These are phyloP conservation scores for Myotis yumanensis DNA, from an alignment of 2,113 vertebrate species.

Conservation along the genomic window DNA sequence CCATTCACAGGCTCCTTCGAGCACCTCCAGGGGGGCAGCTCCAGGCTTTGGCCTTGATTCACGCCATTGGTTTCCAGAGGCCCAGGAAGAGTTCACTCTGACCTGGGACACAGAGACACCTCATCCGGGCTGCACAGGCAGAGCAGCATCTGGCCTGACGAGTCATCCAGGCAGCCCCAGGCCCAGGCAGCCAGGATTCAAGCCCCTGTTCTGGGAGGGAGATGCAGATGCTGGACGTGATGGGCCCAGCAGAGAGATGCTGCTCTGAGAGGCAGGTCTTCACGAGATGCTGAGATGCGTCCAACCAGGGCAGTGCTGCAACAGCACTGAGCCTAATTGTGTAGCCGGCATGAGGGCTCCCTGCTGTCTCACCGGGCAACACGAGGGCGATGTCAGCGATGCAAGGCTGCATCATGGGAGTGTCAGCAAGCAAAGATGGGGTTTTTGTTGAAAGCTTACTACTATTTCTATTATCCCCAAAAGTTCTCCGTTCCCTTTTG, in stretches of 20 bases:
- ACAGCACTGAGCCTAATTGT: not conserved
- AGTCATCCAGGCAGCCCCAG: not conserved
- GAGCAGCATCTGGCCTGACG: not conserved
- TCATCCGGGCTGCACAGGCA: not conserved
- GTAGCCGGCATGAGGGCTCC: not conserved
- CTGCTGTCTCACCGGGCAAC: not conserved
- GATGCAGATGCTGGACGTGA: not conserved
- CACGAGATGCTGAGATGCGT: fast-evolving
- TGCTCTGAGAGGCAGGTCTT: not conserved
- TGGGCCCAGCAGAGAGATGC: not conserved
- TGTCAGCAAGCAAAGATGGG: not conserved
- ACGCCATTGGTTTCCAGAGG: not conserved
- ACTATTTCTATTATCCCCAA: too few species aligned
- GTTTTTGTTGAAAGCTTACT: not conserved
- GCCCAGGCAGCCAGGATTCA: too few species aligned
- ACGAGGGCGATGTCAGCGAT: not conserved
- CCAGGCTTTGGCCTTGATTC: not conserved
- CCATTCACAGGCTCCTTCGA: not conserved
- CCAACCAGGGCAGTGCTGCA: fast-evolving
- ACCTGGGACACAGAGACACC: not conserved
- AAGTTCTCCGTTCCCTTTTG: too few species aligned
- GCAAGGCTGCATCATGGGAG: not conserved
- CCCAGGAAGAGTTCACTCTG: not conserved
- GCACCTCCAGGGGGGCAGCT: conserved; percentile 49
- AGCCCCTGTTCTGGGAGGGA: not conserved